These are phyloP conservation scores for Ditylenchus dipsaci DNA, from an alignment of 1,140 invertebrate genomes.

Conservation along the genomic window DNA sequence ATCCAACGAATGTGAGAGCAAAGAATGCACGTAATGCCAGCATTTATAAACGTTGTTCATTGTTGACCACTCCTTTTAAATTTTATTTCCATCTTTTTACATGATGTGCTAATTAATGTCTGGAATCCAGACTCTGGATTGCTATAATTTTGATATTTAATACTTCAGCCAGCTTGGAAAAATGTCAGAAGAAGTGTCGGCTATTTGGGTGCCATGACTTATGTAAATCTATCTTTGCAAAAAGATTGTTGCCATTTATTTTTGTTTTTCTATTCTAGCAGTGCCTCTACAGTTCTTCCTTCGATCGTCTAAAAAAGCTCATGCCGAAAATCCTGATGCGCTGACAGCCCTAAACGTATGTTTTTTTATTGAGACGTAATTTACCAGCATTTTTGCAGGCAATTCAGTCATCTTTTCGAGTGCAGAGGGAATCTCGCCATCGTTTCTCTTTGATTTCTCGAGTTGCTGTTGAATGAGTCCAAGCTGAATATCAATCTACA, in stretches of 20 bases:
- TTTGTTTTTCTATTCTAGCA: slow-evolving; percentile 5
- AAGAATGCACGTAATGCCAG: neutral
- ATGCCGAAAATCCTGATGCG: slow-evolving; percentile 40
- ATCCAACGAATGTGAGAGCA: neutral
- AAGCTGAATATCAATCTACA: slow-evolving; percentile 54
- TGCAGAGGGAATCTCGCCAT: slow-evolving; percentile 48
- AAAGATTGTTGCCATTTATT: too few relatives aligned
- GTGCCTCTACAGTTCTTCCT: slow-evolving; percentile 39
- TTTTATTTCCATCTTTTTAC: too few relatives aligned
- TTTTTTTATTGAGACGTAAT: slow-evolving; percentile 16
- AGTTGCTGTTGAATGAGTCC: slow-evolving; percentile 46
- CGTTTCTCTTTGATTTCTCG: slow-evolving; percentile 55
- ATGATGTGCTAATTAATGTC: too few relatives aligned
- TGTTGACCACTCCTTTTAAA: too few relatives aligned
- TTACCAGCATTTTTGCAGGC: slow-evolving; percentile 27
- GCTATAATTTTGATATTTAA: too few relatives aligned
- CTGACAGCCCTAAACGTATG: slow-evolving; percentile 50
- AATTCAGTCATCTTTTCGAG: slow-evolving; percentile 40
- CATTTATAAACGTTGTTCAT: neutral
- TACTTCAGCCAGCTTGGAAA: too few relatives aligned
- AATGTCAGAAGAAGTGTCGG: too few relatives aligned
- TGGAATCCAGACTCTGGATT: too few relatives aligned
- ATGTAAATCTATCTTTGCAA: neutral
- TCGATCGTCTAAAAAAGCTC: slow-evolving; percentile 45
- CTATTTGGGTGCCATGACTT: slow-evolving; percentile 44